Conservation (phyloP, 2,113 vertebrate species). For the Toxostoma redivivum region DNA sequence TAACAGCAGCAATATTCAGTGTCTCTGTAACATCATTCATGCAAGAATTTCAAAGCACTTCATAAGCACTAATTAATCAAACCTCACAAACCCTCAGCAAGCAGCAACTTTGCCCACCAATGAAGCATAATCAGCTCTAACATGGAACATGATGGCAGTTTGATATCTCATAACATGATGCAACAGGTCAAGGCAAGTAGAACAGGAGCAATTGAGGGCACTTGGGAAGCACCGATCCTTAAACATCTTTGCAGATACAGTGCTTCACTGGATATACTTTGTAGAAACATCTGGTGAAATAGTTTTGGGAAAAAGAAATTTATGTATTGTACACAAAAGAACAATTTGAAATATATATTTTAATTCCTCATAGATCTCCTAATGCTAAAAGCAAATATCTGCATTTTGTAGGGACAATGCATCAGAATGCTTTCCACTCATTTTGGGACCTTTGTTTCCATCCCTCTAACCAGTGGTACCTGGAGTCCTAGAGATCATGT, state of each 20-base stretch:
- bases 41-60: slow-evolving; percentile 58
- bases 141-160: slow-evolving; percentile 48
- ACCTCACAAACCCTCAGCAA: slow-evolving; percentile 29
- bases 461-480: not conserved
- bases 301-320: not conserved
- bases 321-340: not conserved
- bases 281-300: not conserved
- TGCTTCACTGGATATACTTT: not conserved
- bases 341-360: not conserved
- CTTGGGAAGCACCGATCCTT: not conserved
- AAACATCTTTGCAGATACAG: not conserved
- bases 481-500: not conserved
- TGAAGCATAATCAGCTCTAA: not conserved
- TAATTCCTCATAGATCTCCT: not conserved
- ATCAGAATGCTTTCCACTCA: not conserved
- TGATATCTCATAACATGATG: not conserved
- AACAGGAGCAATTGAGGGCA: slow-evolving; percentile 45
- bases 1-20: not conserved
- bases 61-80: slow-evolving; percentile 60
- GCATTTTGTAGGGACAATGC: not conserved
- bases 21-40: slow-evolving; percentile 43
- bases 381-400: not conserved
- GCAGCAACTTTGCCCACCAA: slow-evolving; percentile 54
- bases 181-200: slow-evolving; percentile 50
- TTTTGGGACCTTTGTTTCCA: not conserved